These are phyloP conservation scores for Ursus arctos DNA, from an alignment of 2,113 vertebrate genomes.

Conservation along the genomic window DNA sequence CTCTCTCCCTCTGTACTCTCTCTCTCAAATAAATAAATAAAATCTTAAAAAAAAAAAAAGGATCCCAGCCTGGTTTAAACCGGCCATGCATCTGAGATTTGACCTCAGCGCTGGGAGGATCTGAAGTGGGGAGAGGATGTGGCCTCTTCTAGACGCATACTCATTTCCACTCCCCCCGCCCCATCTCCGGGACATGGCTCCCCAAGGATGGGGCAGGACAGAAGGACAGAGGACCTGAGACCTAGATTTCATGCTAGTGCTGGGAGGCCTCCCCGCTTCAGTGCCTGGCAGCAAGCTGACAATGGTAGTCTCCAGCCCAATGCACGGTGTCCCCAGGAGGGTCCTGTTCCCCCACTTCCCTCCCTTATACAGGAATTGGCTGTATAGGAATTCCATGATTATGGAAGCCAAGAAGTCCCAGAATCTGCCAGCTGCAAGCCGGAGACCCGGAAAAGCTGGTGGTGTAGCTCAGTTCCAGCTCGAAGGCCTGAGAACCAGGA, in stretches of 20 bases:
- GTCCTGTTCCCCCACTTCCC: background rate
- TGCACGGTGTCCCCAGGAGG: background rate
- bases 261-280: too few species aligned
- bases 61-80: background rate
- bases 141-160: background rate
- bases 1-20: background rate
- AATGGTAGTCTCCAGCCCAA: fast-evolving
- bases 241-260: background rate
- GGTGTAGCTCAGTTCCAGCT: too few species aligned
- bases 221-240: background rate
- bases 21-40: background rate
- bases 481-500: background rate
- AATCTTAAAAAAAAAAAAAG: background rate
- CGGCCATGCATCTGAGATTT: background rate
- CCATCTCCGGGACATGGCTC: background rate
- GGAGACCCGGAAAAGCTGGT: background rate
- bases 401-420: background rate
- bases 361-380: background rate
- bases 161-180: background rate
- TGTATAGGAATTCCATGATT: background rate
- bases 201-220: too few species aligned
- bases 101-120: background rate
- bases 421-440: background rate
- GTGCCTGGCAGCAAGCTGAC: background rate
- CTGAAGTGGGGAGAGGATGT: background rate